A percentile compares a stretch with the other conserved stretches of the same genome.
phyloP scores from a whole-genome alignment of 2,797 vertebrate species.

The Chelon auratus region DNA sequence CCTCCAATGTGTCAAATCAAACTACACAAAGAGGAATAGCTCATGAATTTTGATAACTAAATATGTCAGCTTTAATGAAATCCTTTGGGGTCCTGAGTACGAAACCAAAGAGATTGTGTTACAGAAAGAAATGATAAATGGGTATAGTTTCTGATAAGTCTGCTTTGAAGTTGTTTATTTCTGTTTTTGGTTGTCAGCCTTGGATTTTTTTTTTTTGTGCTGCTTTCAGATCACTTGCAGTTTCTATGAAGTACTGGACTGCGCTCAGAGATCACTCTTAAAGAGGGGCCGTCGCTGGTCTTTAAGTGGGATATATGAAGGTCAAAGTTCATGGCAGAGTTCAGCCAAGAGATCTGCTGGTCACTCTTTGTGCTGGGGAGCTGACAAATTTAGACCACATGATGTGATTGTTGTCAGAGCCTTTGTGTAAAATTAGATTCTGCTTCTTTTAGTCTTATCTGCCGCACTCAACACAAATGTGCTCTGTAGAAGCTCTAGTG shows the following conservation, averaged over 20 bases:
- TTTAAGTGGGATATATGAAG: conserved; percentile 44
- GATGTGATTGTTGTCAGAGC: conserved; percentile 68
- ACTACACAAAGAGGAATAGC: conserved; percentile 29
- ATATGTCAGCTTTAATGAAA: conserved; percentile 26
- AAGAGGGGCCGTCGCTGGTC: conserved; percentile 47
- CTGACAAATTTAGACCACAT: conserved; percentile 77
- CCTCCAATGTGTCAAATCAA: conserved; percentile 58
- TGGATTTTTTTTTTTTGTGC: conserved; percentile 6
- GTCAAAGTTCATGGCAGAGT: conserved; percentile 75
- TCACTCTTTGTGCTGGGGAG: conserved; percentile 70
- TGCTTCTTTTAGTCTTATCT: conserved; percentile 48
- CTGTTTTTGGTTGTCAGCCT: conserved; percentile 5
- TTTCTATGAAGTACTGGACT: conserved; percentile 41
- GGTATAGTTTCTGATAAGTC: conserved; percentile 4
- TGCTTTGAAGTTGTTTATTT: conserved; percentile 11
- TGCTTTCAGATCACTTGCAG: conserved; percentile 35
- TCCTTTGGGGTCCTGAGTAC: neutral
- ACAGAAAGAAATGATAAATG: neutral
- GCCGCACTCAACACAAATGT: conserved; percentile 35
- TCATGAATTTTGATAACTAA: conserved; percentile 44
- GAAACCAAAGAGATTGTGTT: neutral
- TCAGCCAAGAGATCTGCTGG: conserved; percentile 69
- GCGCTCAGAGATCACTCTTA: conserved; percentile 47
- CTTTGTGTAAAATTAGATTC: conserved; percentile 74
- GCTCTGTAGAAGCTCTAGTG: conserved; percentile 24